A percentile compares a stretch with the other conserved stretches of the same genome.
phyloP scores from a whole-genome alignment of 1,140 invertebrate species.

The Bombus polaris region DNA sequence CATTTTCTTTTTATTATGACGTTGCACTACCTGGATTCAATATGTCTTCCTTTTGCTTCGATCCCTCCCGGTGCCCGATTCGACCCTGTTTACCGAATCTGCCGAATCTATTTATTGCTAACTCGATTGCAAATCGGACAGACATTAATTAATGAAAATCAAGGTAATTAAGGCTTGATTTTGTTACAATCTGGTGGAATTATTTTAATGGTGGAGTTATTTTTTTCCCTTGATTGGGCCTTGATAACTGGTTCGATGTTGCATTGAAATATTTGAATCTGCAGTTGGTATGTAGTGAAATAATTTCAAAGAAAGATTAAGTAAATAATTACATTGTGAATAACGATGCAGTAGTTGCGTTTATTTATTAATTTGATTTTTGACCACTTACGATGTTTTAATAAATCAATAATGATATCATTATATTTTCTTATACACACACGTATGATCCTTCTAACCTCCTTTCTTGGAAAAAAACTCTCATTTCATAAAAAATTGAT shows the following conservation, averaged over 20 bases:
- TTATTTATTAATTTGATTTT: background rate
- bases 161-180: constrained; percentile 5
- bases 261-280: background rate
- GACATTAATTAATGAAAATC: constrained; percentile 2
- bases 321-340: background rate
- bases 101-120: background rate
- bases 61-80: background rate
- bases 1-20: background rate
- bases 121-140: background rate
- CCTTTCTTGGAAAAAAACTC: background rate
- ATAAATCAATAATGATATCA: background rate
- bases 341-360: background rate
- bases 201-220: background rate
- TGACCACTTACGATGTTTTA: background rate
- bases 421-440: background rate
- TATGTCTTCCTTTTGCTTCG: background rate
- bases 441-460: background rate
- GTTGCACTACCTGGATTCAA: background rate
- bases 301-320: background rate
- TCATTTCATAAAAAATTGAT: background rate
- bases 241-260: background rate
- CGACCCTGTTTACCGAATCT: background rate
- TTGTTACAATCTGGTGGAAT: background rate
- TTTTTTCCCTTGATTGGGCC: background rate
- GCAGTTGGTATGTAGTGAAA: background rate